Evolutionary conservation across 1,140 invertebrate genomes (phyloP), one percentile per base, ranked within the genome.

Genomic region (Scaptomyza montana): DNA sequence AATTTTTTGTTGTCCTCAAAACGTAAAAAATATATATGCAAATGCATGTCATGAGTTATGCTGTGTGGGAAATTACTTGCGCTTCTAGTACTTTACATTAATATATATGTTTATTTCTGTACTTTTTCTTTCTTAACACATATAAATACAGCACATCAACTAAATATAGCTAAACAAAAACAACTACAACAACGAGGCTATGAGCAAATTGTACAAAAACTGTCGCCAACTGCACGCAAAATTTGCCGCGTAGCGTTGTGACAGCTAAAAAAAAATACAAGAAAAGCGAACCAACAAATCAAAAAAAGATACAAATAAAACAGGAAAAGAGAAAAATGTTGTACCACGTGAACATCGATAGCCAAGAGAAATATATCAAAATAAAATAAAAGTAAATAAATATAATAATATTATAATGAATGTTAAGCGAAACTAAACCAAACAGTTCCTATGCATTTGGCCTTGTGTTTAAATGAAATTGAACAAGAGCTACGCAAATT

Each of bases 391-490:
- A 43, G 30, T 59, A 68, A 46, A 56, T 25, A 47, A 51, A 12
- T 8, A 39, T n/a, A 19, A 8, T 9, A 3, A 47, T 19, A 55
- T 25, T 41, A 43, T n/a, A 19, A 56, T 56, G 33, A 56, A 25
- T 25, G 21, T 28, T 10, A 25, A 46, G 21, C 55, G 43, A 59
- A 59, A 46, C 25, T 59, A 59, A 77, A 50, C 49, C 39, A 53
- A 72, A 74, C 78, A 78, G 84, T 80, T 89, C 74, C 85, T 82
- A 89, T 89, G 85, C 77, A 80, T 77, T 68, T 81, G 76, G 51
- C 50, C 55, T 57, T 74, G 78, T 67, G 79, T 66, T 78, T 91
- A 90, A 92, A 92, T 92, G 91, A 91, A 91, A 90, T 78, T 89
- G 56, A 86, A 74, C 75, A 81, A 78, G 74, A 85, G 80, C 77